phyloP scores from a whole-genome alignment of 2,797 vertebrate genomes.

The Danio kyathit region DNA sequence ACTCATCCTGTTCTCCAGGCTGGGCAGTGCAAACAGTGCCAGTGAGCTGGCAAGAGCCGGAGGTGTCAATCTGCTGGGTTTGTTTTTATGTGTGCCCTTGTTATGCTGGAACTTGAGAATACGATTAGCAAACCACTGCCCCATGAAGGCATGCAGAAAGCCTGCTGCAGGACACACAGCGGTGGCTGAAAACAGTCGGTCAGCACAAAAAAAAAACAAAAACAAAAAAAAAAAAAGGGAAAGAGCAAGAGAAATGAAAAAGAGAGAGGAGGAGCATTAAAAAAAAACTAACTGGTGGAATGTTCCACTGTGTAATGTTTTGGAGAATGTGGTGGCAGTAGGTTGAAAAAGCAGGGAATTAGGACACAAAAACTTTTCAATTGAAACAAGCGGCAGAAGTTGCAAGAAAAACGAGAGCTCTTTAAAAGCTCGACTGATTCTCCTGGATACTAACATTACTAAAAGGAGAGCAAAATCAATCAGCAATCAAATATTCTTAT shows the following conservation, averaged over 20 bases:
- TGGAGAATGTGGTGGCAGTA: slow-evolving; percentile 42
- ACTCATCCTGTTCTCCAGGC: slow-evolving; percentile 39
- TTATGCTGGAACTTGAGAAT: slow-evolving; percentile 55
- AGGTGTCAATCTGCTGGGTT: slow-evolving; percentile 50
- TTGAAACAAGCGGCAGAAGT: slow-evolving; percentile 4
- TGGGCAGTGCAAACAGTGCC: slow-evolving; percentile 35
- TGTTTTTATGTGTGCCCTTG: slow-evolving; percentile 45
- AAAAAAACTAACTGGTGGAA: slow-evolving; percentile 49
- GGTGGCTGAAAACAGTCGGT: slow-evolving; percentile 49
- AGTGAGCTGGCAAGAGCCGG: slow-evolving; percentile 4
- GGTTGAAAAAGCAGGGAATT: slow-evolving; percentile 36
- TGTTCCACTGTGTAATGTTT: slow-evolving; percentile 62
- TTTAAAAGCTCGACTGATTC: not conserved
- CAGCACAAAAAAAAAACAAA: slow-evolving; percentile 46
- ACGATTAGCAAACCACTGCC: slow-evolving; percentile 46
- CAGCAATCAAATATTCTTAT: no score
- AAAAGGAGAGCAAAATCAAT: not conserved
- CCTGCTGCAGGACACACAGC: slow-evolving; percentile 28
- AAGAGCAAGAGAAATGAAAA: slow-evolving; percentile 8
- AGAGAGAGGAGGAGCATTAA: not conserved
- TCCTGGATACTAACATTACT: not conserved
- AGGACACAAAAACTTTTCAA: not conserved
- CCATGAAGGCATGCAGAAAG: slow-evolving; percentile 46
- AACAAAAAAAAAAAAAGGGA: not conserved
- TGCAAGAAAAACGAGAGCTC: not conserved